These are phyloP conservation scores for Eulemur rubriventer DNA, from an alignment of 2,797 vertebrate genomes.

Conservation along the genomic window DNA sequence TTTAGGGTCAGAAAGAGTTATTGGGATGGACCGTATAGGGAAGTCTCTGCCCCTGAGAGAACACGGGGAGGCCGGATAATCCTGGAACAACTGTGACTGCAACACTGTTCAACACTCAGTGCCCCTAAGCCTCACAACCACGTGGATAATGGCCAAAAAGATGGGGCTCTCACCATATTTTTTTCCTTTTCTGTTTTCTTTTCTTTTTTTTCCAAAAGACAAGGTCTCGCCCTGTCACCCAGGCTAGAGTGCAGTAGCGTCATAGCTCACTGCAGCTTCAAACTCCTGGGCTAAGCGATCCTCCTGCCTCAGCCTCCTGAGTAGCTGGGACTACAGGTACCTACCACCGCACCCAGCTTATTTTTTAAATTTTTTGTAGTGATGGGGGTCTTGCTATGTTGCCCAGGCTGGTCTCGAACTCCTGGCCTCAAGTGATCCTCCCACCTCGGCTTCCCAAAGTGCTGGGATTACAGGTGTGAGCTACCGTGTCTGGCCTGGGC, in stretches of 20 bases:
- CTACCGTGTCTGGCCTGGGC: neutral
- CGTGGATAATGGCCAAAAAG: neutral
- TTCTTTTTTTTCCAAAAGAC: neutral
- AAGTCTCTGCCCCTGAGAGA: neutral
- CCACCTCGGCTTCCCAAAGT: neutral
- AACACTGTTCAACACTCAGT: too few species aligned
- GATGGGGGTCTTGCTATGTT: too few species aligned
- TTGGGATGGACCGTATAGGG: neutral
- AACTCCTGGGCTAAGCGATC: neutral
- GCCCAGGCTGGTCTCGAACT: too few species aligned
- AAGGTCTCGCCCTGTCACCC: too few species aligned
- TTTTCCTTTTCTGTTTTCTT: too few species aligned
- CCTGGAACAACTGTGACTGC: neutral
- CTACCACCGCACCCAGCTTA: too few species aligned
- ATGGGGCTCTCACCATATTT: neutral
- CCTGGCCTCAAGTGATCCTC: too few species aligned
- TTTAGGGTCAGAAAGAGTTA: neutral
- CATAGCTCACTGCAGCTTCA: neutral
- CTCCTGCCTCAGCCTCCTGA: neutral
- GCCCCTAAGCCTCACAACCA: neutral
- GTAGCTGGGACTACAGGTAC: too few species aligned
- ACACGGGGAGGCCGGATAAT: neutral
- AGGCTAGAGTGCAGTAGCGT: too few species aligned
- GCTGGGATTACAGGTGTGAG: neutral
- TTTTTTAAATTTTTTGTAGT: too few species aligned